Base-by-base conservation (phyloP, 2,113 vertebrate species). In the Gymnocephalus cernua region DNA sequence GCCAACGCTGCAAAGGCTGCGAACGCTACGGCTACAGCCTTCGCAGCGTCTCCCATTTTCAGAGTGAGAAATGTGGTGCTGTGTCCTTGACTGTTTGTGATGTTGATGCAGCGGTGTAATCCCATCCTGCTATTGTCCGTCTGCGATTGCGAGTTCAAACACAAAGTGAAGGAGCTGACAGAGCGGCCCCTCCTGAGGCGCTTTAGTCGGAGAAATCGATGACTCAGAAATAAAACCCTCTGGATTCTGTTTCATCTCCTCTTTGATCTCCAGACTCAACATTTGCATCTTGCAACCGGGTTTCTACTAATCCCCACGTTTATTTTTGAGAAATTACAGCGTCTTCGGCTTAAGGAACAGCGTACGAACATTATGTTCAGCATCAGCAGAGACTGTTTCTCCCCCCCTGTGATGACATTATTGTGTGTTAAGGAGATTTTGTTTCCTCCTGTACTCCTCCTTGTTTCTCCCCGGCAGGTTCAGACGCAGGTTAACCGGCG, bases 241-340 rank as follows among this genome's bases (percentile, higher is more conserved):
- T 6, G 0, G 63, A 77, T 80, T 74, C 51, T n/a, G 61, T 77
- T 79, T 74, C 38, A 80, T 77, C 78, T 85, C 53, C 65, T 51
- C 73, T 69, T 25, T 61, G 69, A 77, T 80, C 81, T 82, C 0
- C 45, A 53, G 15, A 53, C 65, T 32, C 59, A 11, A 65, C 29
- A n/a, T 59, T 50, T 50, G 41, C 48, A 3, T 50, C 0, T 32
- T 66, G 78, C 59, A 44, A 68, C 53, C 27, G 29, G 56, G 48
- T 19, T 41, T 64, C 50, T 59, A 57, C 71, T 74, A 78, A 85
- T 78, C 83, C 61, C 19, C 4, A n/a, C 51, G 67, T 86, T 84
- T 71, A 64, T 59, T 83, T 44, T 21, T 16, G 72, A 77, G 80
- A 77, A 54, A 69, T 56, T 1, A 73, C 71, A 54, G 47, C 35